These are phyloP conservation scores for Cettia cetti DNA, from an alignment of 2,113 vertebrate species.

Conservation along the genomic window DNA sequence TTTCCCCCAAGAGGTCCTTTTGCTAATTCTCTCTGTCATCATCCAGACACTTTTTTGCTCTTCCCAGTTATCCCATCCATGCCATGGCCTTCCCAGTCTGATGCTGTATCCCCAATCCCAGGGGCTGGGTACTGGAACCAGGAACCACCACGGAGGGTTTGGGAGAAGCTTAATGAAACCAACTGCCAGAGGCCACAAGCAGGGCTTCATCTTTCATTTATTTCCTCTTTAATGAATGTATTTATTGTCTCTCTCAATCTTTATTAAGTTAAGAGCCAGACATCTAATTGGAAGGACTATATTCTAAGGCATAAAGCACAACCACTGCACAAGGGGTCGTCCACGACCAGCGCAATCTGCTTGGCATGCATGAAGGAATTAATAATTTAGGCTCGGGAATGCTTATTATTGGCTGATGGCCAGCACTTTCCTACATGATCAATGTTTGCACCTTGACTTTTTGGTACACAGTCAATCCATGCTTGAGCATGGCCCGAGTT, in stretches of 20 bases:
- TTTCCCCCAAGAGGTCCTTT: background rate
- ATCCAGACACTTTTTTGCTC: background rate
- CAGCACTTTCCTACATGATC: background rate
- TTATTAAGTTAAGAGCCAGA: constrained; percentile 35
- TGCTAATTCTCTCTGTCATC: background rate
- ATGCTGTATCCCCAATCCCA: background rate
- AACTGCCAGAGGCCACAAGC: background rate
- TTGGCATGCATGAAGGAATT: background rate
- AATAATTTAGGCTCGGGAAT: background rate
- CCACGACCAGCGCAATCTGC: accelerated
- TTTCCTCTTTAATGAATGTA: background rate
- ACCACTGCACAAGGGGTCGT: background rate
- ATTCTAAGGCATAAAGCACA: background rate
- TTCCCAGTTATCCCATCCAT: background rate
- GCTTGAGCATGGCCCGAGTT: accelerated
- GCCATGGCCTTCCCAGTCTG: background rate
- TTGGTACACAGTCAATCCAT: background rate
- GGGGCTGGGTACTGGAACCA: background rate
- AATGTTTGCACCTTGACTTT: constrained; percentile 5
- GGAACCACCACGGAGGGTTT: accelerated
- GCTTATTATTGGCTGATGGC: background rate
- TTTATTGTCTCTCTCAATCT: constrained; percentile 45
- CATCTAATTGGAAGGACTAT: constrained; percentile 19
- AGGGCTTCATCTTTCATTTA: background rate
- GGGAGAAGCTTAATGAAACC: background rate